phyloP scores from a whole-genome alignment of 2,797 vertebrate species.

The Epinephelus coioides region DNA sequence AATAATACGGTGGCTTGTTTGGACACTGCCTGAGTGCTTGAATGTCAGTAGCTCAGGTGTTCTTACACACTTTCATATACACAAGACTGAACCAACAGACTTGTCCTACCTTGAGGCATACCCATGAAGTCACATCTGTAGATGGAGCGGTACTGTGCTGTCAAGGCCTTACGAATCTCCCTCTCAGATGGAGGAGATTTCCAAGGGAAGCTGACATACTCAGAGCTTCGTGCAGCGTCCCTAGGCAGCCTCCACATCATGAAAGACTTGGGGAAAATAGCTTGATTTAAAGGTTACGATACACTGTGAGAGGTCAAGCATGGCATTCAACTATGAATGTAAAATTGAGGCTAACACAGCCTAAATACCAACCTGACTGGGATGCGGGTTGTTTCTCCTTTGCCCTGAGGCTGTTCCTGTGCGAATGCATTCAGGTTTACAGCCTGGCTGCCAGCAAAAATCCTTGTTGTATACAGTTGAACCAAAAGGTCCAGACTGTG shows the following conservation, averaged over 20 bases:
- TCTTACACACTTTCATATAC: conserved; percentile 5
- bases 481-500: conserved; percentile 74
- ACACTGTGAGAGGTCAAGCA: conserved; percentile 46
- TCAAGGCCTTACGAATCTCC: conserved; percentile 76
- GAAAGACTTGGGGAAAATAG: conserved; percentile 71
- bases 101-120: conserved; percentile 77
- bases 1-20: conserved; percentile 7
- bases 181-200: conserved; percentile 66
- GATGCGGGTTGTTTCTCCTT: conserved; percentile 79
- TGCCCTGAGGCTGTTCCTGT: conserved; percentile 71
- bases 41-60: conserved; percentile 23
- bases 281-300: conserved; percentile 51
- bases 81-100: conserved; percentile 9
- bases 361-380: conserved; percentile 79
- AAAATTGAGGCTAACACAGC: conserved; percentile 35
- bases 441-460: conserved; percentile 82
- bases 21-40: neutral
- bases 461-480: conserved; percentile 84
- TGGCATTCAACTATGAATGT: conserved; percentile 34
- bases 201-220: conserved; percentile 57
- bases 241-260: conserved; percentile 82
- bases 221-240: conserved; percentile 42
- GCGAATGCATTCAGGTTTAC: conserved; percentile 77
- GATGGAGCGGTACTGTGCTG: conserved; percentile 84
- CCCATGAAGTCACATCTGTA: conserved; percentile 86